Evolutionary conservation across 2,113 vertebrate genomes (phyloP).

Genomic region (Hippotragus niger): DNA sequence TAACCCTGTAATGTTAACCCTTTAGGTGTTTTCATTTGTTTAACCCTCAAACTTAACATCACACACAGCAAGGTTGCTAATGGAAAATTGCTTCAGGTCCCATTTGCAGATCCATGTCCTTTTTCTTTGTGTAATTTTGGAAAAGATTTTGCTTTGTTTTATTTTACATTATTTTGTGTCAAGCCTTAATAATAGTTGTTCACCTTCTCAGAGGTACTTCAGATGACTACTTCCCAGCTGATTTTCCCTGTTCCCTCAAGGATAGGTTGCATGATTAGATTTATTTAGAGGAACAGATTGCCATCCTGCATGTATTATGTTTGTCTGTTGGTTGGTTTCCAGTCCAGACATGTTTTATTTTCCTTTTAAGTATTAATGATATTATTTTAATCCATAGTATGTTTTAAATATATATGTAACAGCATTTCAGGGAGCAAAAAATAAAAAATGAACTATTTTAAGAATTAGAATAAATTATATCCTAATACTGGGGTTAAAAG

Average conservation of each 20-base stretch:
- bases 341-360: not conserved
- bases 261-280: slow-evolving; percentile 67
- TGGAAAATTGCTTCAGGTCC: slow-evolving; percentile 26
- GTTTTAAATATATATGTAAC: not conserved
- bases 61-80: not conserved
- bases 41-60: slow-evolving; percentile 16
- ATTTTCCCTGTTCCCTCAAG: slow-evolving; percentile 36
- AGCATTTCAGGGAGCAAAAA: not conserved
- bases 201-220: slow-evolving; percentile 33
- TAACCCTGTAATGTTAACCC: slow-evolving; percentile 67
- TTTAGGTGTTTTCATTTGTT: slow-evolving; percentile 66
- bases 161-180: slow-evolving; percentile 26
- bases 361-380: not conserved
- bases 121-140: slow-evolving; percentile 48
- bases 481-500: not conserved
- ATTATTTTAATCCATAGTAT: slow-evolving; percentile 49
- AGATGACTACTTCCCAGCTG: not conserved
- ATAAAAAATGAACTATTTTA: not conserved
- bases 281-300: slow-evolving; percentile 25
- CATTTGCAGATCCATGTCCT: slow-evolving; percentile 46
- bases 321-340: slow-evolving; percentile 61
- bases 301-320: slow-evolving; percentile 55
- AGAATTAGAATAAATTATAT: slow-evolving; percentile 24
- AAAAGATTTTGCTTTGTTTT: slow-evolving; percentile 32
- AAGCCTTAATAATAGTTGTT: not conserved